phyloP scores from a whole-genome alignment of 2,113 vertebrate species.

The Neogale vison region DNA sequence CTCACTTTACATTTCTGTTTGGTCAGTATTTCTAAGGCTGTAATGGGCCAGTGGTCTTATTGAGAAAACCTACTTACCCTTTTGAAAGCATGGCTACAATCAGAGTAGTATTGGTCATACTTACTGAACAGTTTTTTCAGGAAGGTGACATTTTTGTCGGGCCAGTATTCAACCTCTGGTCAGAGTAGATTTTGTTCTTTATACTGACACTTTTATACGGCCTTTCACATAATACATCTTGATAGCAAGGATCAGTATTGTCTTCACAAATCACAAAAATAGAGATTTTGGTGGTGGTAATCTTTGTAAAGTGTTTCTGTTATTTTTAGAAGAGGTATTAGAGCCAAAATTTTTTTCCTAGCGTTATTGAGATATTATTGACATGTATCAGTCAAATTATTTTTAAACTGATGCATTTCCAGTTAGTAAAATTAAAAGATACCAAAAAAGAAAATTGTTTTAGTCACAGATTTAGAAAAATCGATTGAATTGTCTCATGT shows the following conservation, averaged over 20 bases:
- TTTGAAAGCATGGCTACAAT: not conserved
- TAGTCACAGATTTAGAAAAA: not conserved
- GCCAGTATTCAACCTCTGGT: not conserved
- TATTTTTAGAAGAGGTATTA: not conserved
- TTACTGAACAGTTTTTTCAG: not conserved
- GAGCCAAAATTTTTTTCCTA: not conserved
- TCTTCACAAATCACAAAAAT: not conserved
- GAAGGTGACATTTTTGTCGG: not conserved
- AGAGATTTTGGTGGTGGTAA: not conserved
- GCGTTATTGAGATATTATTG: not conserved
- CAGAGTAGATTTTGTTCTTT: not conserved
- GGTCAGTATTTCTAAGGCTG: not conserved
- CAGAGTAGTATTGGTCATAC: not conserved
- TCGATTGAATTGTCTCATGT: not conserved
- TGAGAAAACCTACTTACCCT: not conserved
- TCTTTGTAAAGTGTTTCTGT: not conserved
- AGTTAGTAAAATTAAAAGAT: not conserved
- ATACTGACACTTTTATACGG: not conserved
- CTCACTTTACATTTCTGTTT: not conserved
- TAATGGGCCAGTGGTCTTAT: not conserved
- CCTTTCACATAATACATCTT: not conserved
- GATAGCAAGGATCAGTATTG: not conserved
- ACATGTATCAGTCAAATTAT: not conserved
- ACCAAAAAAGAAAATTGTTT: not conserved
- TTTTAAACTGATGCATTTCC: slow-evolving; percentile 27